Conservation (phyloP, 2,797 vertebrate species). For the Synaphobranchus kaupii region DNA sequence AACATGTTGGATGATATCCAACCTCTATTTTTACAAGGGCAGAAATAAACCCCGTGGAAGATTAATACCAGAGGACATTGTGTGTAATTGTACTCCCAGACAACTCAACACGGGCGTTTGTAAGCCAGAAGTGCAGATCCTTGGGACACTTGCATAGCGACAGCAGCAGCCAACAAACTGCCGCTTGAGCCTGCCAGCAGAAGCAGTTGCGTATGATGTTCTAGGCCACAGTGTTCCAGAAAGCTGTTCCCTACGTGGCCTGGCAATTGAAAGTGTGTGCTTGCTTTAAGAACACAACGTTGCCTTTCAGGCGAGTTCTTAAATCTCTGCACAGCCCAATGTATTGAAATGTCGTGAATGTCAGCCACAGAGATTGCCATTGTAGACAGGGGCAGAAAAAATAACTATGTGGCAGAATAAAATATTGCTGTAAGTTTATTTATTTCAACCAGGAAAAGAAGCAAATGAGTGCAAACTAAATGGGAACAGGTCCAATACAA, state of each 20-base stretch:
- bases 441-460: background rate
- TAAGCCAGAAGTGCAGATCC: background rate
- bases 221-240: slow-evolving; percentile 25
- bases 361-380: background rate
- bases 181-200: background rate
- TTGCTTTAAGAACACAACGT: background rate
- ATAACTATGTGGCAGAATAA: background rate
- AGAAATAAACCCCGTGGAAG: background rate
- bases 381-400: background rate
- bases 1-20: slow-evolving; percentile 25
- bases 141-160: background rate
- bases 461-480: background rate
- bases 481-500: background rate
- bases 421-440: background rate
- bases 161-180: background rate
- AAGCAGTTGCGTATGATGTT: slow-evolving; percentile 1
- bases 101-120: background rate
- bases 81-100: slow-evolving; percentile 28
- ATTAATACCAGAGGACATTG: slow-evolving; percentile 20
- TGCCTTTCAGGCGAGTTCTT: background rate
- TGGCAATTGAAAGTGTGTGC: background rate
- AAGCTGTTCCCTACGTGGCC: background rate
- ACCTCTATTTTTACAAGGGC: slow-evolving; percentile 3
- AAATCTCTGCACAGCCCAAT: background rate
- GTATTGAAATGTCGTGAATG: background rate